phyloP scores from a whole-genome alignment of 1,140 invertebrate species.

The Aphelenchoides fujianensis region DNA sequence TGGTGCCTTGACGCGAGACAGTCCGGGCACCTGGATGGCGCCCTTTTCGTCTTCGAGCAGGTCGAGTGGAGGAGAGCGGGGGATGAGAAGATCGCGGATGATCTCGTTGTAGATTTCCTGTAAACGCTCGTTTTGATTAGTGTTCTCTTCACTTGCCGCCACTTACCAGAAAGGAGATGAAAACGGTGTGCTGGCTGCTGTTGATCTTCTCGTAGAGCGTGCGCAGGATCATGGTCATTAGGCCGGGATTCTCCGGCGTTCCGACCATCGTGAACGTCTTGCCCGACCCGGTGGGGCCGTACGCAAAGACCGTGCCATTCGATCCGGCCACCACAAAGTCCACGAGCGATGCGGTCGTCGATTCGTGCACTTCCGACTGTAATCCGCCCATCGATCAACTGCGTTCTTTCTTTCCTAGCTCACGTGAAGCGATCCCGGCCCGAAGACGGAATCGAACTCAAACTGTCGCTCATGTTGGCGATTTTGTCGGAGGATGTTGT shows the following conservation, averaged over 20 bases:
- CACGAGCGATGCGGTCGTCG: conserved; percentile 67
- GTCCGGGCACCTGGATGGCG: conserved; percentile 79
- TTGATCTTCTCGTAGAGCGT: conserved; percentile 80
- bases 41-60: conserved; percentile 82
- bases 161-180: conserved; percentile 84
- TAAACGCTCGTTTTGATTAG: conserved; percentile 22
- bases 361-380: conserved; percentile 80
- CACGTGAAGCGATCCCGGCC: conserved; percentile 66
- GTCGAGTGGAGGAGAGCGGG: conserved; percentile 77
- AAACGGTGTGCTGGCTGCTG: conserved; percentile 70
- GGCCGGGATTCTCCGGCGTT: conserved; percentile 74
- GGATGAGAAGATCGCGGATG: conserved; percentile 85
- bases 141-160: conserved; percentile 20
- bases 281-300: conserved; percentile 81
- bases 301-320: conserved; percentile 89
- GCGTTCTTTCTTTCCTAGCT: conserved; percentile 40
- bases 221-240: conserved; percentile 81
- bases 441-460: conserved; percentile 80
- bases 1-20: conserved; percentile 76
- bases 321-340: conserved; percentile 69
- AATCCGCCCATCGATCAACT: conserved; percentile 25
- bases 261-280: conserved; percentile 98
- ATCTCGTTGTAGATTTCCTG: conserved; percentile 89
- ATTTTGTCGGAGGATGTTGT: conserved; percentile 70
- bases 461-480: conserved; percentile 74